phyloP scores from a whole-genome alignment of 2,113 vertebrate genomes.

The Salvelinus alpinus region DNA sequence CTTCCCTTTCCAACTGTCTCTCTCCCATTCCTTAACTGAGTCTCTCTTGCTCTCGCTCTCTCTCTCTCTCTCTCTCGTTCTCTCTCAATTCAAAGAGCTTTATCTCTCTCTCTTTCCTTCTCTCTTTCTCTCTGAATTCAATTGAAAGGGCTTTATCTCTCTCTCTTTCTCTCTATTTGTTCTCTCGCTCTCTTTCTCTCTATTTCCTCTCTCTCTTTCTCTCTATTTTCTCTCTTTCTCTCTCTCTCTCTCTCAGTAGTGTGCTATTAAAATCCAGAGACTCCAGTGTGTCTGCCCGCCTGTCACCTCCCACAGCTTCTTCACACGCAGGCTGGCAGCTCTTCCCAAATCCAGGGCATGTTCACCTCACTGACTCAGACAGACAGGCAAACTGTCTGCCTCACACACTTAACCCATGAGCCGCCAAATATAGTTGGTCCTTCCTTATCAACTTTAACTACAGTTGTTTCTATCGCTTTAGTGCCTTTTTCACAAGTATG shows the following conservation, averaged over 20 bases:
- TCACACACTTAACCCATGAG: not conserved
- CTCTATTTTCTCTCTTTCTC: not conserved
- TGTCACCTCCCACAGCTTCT: conserved; percentile 73
- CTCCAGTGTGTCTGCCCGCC: conserved; percentile 84
- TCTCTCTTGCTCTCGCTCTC: not conserved
- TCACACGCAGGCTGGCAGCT: conserved; percentile 76
- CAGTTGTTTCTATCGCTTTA: too few relatives aligned
- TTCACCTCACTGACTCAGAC: not conserved
- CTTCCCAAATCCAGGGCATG: not conserved
- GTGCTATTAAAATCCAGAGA: conserved; percentile 83
- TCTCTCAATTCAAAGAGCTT: too few relatives aligned
- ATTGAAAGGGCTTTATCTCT: not conserved
- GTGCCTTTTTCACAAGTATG: too few relatives aligned
- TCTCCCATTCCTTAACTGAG: conserved; percentile 3
- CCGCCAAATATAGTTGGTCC: not conserved
- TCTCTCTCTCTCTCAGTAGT: conserved; percentile 46
- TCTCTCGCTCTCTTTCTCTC: not conserved
- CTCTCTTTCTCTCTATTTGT: not conserved
- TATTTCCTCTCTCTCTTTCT: not conserved
- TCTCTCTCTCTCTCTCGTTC: not conserved
- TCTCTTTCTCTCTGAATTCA: not conserved
- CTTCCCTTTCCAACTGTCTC: conserved; percentile 44
- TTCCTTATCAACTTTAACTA: too few relatives aligned
- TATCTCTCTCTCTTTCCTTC: not conserved
- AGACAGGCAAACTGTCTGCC: not conserved